Conservation (phyloP, 1,140 invertebrate genomes). For the Orussus abietinus region DNA sequence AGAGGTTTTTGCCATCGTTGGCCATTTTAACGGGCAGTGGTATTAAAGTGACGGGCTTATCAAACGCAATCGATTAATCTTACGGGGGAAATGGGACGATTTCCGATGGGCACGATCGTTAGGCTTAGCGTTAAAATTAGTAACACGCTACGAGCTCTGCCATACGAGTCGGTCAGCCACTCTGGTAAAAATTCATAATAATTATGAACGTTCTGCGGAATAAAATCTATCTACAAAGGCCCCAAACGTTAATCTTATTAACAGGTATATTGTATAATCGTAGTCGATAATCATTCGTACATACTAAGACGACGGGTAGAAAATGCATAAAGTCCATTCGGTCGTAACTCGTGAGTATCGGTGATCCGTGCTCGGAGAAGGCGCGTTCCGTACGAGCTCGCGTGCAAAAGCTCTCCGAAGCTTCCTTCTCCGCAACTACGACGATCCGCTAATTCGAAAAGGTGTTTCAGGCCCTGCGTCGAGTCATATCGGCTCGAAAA, state of each 20-base stretch:
- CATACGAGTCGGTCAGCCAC: not conserved
- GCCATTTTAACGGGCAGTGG: too few relatives aligned
- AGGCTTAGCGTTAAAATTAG: not conserved
- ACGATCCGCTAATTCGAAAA: too few relatives aligned
- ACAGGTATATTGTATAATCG: constrained; percentile 3
- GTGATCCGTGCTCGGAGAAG: too few relatives aligned
- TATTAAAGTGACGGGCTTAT: not conserved
- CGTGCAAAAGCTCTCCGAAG: too few relatives aligned
- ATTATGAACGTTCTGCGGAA: constrained; percentile 3
- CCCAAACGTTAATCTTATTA: constrained; percentile 13
- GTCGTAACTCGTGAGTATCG: too few relatives aligned
- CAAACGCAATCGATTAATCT: not conserved
- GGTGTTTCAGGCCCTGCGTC: not conserved
- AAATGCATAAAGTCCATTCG: too few relatives aligned
- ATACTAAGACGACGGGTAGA: too few relatives aligned
- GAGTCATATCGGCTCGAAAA: not conserved
- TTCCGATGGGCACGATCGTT: not conserved
- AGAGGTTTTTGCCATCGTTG: too few relatives aligned
- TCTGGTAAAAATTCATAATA: not conserved
- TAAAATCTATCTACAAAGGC: constrained; percentile 27
- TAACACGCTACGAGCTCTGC: not conserved
- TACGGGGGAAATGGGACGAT: too few relatives aligned
- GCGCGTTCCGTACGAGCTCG: too few relatives aligned
- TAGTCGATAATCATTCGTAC: not conserved
- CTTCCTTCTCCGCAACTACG: too few relatives aligned